Percentiles rank a stretch among this genome's conserved stretches.
Conservation (phyloP, 2,797 vertebrate genomes). For the Urosaurus nigricauda region DNA sequence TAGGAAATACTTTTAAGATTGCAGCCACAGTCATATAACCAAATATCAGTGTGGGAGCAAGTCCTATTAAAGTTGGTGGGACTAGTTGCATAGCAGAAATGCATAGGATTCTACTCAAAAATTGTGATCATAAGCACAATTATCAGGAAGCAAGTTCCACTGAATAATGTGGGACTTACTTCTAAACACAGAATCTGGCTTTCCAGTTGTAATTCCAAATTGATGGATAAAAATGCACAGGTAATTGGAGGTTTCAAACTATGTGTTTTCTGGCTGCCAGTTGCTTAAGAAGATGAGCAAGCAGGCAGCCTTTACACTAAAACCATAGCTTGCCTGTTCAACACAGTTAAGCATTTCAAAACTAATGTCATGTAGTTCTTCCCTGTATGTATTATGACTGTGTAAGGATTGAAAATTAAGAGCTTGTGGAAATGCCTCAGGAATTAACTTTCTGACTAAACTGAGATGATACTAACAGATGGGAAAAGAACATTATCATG, state of each 20-base stretch:
- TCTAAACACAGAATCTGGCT: neutral
- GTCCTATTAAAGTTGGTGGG: neutral
- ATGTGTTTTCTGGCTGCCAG: neutral
- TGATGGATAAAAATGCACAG: neutral
- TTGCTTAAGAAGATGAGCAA: neutral
- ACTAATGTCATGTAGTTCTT: neutral
- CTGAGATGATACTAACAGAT: slow-evolving; percentile 37
- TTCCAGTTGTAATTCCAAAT: neutral
- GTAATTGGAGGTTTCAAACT: neutral
- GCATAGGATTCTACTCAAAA: neutral
- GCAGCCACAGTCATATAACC: neutral
- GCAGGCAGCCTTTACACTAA: neutral
- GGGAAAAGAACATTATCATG: neutral
- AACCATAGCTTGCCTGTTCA: neutral
- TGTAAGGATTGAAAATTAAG: neutral
- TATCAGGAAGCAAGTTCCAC: neutral
- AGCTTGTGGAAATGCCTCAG: slow-evolving; percentile 19
- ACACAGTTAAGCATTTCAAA: neutral
- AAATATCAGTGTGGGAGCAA: neutral
- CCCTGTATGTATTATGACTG: neutral
- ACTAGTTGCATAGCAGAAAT: neutral
- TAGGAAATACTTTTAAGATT: neutral
- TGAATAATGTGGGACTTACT: neutral
- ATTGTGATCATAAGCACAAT: neutral
- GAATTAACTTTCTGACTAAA: slow-evolving; percentile 4